A percentile compares a stretch with the other conserved stretches of the same genome.
Evolutionary conservation across 2,888 invertebrate species (phyloP).

Genomic region (Tridacna gigas): DNA sequence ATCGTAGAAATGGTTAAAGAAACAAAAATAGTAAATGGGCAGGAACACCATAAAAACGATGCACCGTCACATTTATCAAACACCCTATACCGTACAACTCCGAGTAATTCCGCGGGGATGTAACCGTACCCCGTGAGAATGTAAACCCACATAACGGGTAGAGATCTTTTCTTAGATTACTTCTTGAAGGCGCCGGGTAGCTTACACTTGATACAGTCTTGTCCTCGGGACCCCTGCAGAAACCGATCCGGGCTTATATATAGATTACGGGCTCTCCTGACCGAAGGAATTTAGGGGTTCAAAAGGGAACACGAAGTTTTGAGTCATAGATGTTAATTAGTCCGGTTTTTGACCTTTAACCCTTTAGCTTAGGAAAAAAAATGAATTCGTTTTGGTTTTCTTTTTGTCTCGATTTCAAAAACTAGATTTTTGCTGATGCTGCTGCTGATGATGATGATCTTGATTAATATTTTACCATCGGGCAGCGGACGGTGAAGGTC

Average conservation of each 20-base stretch:
- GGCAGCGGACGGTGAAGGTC: too few relatives aligned
- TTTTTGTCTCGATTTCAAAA: too few relatives aligned
- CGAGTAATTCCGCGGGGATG: neutral
- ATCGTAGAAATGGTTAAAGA: too few relatives aligned
- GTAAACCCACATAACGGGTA: slow-evolving; percentile 40
- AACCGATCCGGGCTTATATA: slow-evolving; percentile 10
- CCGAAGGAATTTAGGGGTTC: slow-evolving; percentile 17
- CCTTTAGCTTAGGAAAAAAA: too few relatives aligned
- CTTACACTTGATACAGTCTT: slow-evolving; percentile 11
- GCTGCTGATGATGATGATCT: too few relatives aligned
- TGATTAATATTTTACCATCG: too few relatives aligned
- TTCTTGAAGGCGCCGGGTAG: slow-evolving; percentile 27
- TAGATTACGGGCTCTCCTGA: slow-evolving; percentile 15
- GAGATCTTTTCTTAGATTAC: slow-evolving; percentile 42
- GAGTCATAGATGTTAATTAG: neutral
- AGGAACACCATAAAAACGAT: too few relatives aligned
- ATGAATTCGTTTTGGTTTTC: too few relatives aligned
- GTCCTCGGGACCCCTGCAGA: neutral
- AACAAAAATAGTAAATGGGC: too few relatives aligned
- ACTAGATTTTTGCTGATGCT: too few relatives aligned
- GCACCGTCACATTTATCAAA: neutral
- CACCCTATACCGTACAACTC: neutral
- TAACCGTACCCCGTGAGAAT: slow-evolving; percentile 50
- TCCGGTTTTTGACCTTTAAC: too few relatives aligned
- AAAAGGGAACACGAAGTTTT: neutral